phyloP scores from a whole-genome alignment of 23 tunicate species.

The Diplosoma virens region DNA sequence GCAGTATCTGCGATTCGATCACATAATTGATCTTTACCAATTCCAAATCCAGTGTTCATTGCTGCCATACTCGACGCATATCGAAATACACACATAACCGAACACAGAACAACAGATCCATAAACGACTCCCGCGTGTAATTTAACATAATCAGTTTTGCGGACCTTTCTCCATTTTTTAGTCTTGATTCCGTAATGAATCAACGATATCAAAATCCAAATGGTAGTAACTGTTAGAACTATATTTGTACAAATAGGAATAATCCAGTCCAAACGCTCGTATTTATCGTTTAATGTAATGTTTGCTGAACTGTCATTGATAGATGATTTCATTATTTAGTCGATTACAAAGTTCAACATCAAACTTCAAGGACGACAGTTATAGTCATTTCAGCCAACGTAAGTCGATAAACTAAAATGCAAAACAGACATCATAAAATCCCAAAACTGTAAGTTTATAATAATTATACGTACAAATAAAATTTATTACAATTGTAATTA shows the following conservation, averaged over 20 bases:
- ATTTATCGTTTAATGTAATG: too few species aligned
- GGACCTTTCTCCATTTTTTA: conserved; percentile 36
- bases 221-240: conserved; percentile 1
- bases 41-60: conserved; percentile 30
- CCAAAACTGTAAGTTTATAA: too few species aligned
- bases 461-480: too few species aligned
- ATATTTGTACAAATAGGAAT: conserved; percentile 11
- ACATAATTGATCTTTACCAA: conserved; percentile 16
- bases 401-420: too few species aligned
- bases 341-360: too few species aligned
- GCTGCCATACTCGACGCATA: background rate
- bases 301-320: too few species aligned
- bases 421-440: too few species aligned
- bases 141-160: background rate
- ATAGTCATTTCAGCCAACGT: too few species aligned
- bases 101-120: conserved; percentile 41
- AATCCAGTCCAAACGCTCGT: conserved; percentile 36
- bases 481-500: too few species aligned
- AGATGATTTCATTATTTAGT: too few species aligned
- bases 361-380: too few species aligned
- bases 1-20: conserved; percentile 45
- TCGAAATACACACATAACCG: conserved; percentile 28
- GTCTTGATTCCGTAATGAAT: conserved; percentile 42
- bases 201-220: conserved; percentile 41
- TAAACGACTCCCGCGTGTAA: conserved; percentile 38